These are phyloP conservation scores for Lipophrys pholis DNA, from an alignment of 2,113 vertebrate species.

Conservation along the genomic window DNA sequence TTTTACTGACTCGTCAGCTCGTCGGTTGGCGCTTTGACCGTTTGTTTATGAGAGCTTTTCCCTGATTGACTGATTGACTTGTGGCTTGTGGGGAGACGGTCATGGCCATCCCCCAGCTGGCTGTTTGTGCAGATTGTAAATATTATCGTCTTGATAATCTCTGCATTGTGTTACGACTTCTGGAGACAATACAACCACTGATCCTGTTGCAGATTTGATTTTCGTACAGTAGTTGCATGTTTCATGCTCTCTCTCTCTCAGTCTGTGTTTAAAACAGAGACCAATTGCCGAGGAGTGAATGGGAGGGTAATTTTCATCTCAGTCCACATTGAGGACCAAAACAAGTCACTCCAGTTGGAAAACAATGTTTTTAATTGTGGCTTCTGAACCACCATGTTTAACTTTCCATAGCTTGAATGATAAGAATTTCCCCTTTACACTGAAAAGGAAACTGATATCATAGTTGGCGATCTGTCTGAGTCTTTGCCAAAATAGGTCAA, in stretches of 20 bases:
- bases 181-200: slow-evolving; percentile 6
- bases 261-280: slow-evolving; percentile 16
- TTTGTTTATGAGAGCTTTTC: slow-evolving; percentile 7
- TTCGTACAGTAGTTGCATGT: slow-evolving; percentile 14
- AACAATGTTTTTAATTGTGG: slow-evolving; percentile 19
- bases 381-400: slow-evolving; percentile 42
- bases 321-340: slow-evolving; percentile 14
- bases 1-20: neutral
- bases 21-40: neutral
- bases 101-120: slow-evolving; percentile 31
- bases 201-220: slow-evolving; percentile 8
- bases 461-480: slow-evolving; percentile 31
- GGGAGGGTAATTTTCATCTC: slow-evolving; percentile 20
- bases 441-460: slow-evolving; percentile 54
- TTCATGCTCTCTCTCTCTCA: neutral
- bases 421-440: slow-evolving; percentile 43
- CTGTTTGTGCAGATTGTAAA: slow-evolving; percentile 57
- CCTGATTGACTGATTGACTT: slow-evolving; percentile 26
- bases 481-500: slow-evolving; percentile 50
- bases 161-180: slow-evolving; percentile 35
- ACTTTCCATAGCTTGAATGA: slow-evolving; percentile 51
- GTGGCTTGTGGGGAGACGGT: slow-evolving; percentile 39
- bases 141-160: slow-evolving; percentile 33
- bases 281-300: slow-evolving; percentile 6
- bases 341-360: slow-evolving; percentile 24